A percentile compares a stretch with the other conserved stretches of the same genome.
These are phyloP conservation scores for Monochamus alternatus DNA, from an alignment of 2,888 invertebrate species.

Conservation along the genomic window DNA sequence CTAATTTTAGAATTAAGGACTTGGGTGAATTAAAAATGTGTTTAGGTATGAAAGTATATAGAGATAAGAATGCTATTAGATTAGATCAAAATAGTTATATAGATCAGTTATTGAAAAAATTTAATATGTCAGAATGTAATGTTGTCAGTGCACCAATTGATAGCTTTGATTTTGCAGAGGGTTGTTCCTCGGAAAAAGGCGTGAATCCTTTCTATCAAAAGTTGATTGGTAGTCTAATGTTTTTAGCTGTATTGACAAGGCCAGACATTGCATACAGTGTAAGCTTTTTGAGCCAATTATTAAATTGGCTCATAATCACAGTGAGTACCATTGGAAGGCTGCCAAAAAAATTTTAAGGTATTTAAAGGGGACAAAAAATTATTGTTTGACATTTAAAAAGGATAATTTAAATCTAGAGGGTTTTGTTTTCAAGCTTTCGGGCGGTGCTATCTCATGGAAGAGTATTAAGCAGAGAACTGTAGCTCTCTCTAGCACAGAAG, in stretches of 20 bases:
- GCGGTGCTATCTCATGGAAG: not conserved
- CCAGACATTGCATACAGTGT: slow-evolving; percentile 44
- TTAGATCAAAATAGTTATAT: slow-evolving; percentile 28
- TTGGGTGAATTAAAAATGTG: slow-evolving; percentile 22
- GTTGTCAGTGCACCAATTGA: slow-evolving; percentile 38
- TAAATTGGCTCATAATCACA: not conserved
- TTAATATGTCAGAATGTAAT: slow-evolving; percentile 30
- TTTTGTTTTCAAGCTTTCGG: not conserved
- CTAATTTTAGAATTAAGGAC: slow-evolving; percentile 19
- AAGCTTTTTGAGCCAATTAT: slow-evolving; percentile 29
- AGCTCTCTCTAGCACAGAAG: not conserved
- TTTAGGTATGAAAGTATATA: slow-evolving; percentile 1
- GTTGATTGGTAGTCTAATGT: slow-evolving; percentile 42
- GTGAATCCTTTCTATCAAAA: slow-evolving; percentile 35
- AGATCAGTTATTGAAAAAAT: slow-evolving; percentile 12
- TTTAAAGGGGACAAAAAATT: not conserved
- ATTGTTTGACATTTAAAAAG: not conserved
- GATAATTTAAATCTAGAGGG: not conserved
- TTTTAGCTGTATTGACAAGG: slow-evolving; percentile 38
- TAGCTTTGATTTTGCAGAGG: slow-evolving; percentile 7
- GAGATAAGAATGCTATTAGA: not conserved
- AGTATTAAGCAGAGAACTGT: not conserved
- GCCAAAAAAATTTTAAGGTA: slow-evolving; percentile 1
- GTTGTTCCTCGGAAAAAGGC: not conserved
- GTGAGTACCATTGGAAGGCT: not conserved